phyloP scores from a whole-genome alignment of 2,888 invertebrate species.

The Limnephilus auricula region DNA sequence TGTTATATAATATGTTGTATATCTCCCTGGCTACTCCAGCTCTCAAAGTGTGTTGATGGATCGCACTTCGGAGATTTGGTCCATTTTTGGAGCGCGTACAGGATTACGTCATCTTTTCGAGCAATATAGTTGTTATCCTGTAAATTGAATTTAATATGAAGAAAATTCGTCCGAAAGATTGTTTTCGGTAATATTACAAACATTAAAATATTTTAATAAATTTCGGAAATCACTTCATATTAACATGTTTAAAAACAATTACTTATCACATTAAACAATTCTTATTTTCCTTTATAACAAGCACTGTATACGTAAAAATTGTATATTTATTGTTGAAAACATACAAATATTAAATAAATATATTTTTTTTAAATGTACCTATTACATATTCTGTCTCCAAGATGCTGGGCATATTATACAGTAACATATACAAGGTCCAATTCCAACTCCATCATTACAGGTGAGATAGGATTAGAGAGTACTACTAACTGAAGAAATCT shows the following conservation, averaged over 20 bases:
- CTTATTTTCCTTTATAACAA: too few species aligned
- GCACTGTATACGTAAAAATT: too few species aligned
- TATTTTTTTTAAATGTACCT: too few species aligned
- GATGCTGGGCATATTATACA: not conserved
- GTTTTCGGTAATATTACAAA: not conserved
- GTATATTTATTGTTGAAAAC: too few species aligned
- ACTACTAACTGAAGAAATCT: not conserved
- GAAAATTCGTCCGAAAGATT: not conserved
- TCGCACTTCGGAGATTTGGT: slow-evolving; percentile 60
- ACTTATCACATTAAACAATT: too few species aligned
- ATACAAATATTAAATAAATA: too few species aligned
- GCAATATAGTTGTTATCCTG: not conserved
- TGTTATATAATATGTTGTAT: slow-evolving; percentile 36
- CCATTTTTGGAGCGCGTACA: slow-evolving; percentile 35
- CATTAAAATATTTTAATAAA: too few species aligned
- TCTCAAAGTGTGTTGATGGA: slow-evolving; percentile 62
- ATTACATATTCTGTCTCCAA: too few species aligned
- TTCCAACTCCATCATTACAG: not conserved
- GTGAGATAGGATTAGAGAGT: not conserved
- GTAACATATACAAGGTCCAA: not conserved
- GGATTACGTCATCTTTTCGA: slow-evolving; percentile 6
- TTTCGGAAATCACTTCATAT: too few species aligned
- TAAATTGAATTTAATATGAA: not conserved
- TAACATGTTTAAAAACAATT: too few species aligned
- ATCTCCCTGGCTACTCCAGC: slow-evolving; percentile 29